phyloP scores from a whole-genome alignment of 2,888 invertebrate genomes.

The Epirrita christyi region DNA sequence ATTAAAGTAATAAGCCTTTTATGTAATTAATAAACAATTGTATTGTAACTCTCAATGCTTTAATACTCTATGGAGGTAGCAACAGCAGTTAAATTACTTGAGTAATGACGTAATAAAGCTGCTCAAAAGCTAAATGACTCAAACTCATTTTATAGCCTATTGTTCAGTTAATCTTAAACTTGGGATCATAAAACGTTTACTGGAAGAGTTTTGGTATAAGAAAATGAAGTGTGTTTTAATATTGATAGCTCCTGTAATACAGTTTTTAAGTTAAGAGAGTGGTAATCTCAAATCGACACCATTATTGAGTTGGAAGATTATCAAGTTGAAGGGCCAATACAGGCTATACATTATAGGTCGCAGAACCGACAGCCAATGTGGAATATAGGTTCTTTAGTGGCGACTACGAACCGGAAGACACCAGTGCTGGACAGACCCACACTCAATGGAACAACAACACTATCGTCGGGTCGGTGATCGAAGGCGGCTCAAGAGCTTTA shows the following conservation, averaged over 20 bases:
- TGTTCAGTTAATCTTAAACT: slow-evolving; percentile 35
- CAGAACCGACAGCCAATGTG: no score
- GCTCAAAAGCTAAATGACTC: slow-evolving; percentile 34
- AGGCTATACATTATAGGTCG: no score
- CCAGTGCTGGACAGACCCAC: no score
- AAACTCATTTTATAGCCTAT: slow-evolving; percentile 34
- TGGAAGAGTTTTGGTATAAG: slow-evolving; percentile 19
- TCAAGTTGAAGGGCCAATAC: no score
- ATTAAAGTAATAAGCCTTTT: no score
- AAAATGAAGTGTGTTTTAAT: background rate
- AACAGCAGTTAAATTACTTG: slow-evolving; percentile 32
- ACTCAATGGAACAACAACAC: no score
- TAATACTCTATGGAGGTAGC: slow-evolving; percentile 1
- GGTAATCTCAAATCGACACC: no score
- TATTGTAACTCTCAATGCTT: background rate
- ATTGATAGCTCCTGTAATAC: background rate
- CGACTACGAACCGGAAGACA: no score
- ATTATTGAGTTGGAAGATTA: no score
- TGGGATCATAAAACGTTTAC: slow-evolving; percentile 35
- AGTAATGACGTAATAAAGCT: slow-evolving; percentile 33
- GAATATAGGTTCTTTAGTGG: no score
- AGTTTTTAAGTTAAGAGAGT: background rate
- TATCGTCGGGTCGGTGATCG: no score
- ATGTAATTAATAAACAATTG: slow-evolving; percentile 2
- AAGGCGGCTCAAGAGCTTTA: no score